Percentiles rank a stretch among this genome's conserved stretches.
Conservation (phyloP, 2,797 vertebrate species). For the Sebastes steindachneri region DNA sequence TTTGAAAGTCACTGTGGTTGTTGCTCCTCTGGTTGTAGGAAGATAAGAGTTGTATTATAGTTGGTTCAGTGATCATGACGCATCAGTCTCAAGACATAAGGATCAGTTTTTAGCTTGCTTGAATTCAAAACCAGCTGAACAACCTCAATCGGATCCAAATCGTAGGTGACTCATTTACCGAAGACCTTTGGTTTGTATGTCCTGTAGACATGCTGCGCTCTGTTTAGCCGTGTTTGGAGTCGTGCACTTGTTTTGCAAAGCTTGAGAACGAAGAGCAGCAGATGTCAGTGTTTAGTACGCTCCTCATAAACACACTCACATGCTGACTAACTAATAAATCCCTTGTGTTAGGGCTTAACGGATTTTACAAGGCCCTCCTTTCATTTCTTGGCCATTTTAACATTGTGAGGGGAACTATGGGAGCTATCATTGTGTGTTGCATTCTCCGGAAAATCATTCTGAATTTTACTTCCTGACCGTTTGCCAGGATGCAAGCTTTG, state of each 20-base stretch:
- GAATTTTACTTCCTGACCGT: slow-evolving; percentile 7
- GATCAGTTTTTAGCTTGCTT: neutral
- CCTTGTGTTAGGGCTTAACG: neutral
- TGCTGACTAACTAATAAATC: slow-evolving; percentile 4
- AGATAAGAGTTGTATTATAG: neutral
- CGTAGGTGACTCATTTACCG: neutral
- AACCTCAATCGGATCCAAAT: neutral
- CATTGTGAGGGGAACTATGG: neutral
- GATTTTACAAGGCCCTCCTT: slow-evolving; percentile 4
- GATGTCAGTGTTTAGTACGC: slow-evolving; percentile 18
- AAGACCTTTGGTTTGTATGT: neutral
- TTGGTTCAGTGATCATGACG: neutral
- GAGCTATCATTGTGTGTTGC: neutral
- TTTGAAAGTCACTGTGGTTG: neutral
- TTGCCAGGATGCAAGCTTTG: slow-evolving; percentile 9
- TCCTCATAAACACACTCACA: slow-evolving; percentile 17
- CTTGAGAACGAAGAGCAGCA: slow-evolving; percentile 6
- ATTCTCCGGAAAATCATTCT: slow-evolving; percentile 17
- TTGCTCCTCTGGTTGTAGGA: neutral
- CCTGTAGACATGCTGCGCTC: neutral
- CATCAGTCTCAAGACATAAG: neutral
- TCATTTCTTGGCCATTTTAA: slow-evolving; percentile 5
- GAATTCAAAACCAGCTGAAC: slow-evolving; percentile 11
- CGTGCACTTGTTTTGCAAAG: slow-evolving; percentile 1
- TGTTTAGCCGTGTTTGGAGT: neutral